Conservation (phyloP, 2,113 vertebrate species). For the Mugil cephalus region DNA sequence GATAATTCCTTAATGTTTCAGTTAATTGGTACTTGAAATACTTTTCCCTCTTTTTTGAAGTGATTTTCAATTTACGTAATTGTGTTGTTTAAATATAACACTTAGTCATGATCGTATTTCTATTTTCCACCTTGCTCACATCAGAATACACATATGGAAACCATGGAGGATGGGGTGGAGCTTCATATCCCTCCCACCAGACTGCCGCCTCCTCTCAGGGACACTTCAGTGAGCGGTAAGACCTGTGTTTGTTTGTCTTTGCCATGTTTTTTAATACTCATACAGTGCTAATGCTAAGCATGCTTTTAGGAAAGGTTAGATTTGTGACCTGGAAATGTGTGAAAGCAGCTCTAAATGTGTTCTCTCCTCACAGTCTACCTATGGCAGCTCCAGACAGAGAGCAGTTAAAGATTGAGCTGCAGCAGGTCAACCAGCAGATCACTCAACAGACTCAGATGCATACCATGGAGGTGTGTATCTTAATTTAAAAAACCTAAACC, state of each 20-base stretch:
- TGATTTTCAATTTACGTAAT: not conserved
- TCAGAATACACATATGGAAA: slow-evolving; percentile 92
- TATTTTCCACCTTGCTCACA: slow-evolving; percentile 35
- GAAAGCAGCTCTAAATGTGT: not conserved
- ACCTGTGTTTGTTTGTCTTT: not conserved
- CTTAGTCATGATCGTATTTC: slow-evolving; percentile 1
- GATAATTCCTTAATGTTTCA: no score
- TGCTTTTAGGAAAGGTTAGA: not conserved
- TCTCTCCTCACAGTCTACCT: slow-evolving; percentile 77
- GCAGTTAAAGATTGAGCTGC: slow-evolving; percentile 95
- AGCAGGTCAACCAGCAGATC: slow-evolving; percentile 98
- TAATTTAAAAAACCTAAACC: not conserved
- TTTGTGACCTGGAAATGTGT: not conserved
- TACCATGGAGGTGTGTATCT: slow-evolving; percentile 88
- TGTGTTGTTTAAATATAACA: not conserved
- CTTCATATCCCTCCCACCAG: slow-evolving; percentile 92
- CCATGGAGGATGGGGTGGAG: slow-evolving; percentile 89
- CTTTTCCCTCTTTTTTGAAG: not conserved
- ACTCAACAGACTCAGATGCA: slow-evolving; percentile 95
- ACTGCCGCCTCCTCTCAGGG: slow-evolving; percentile 91
- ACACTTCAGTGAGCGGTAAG: slow-evolving; percentile 94
- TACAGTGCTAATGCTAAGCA: not conserved
- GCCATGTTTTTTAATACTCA: not conserved
- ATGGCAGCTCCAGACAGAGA: slow-evolving; percentile 90
- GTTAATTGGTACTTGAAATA: not conserved